phyloP scores from a whole-genome alignment of 2,888 invertebrate species.

The Caenorhabditis sulstoni region DNA sequence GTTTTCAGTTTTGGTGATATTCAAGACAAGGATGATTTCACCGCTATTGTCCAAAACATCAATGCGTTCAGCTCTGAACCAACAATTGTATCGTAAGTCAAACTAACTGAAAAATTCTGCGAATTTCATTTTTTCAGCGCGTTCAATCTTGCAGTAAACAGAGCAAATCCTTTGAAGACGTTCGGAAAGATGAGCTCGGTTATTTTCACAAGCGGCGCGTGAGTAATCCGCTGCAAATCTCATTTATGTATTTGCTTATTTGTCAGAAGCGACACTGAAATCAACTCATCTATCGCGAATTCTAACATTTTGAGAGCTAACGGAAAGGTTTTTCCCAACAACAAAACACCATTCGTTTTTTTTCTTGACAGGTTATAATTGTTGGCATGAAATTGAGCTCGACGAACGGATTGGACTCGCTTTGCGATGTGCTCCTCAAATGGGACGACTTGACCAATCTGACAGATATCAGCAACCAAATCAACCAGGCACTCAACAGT shows the following conservation, averaged over 20 bases:
- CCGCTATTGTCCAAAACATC: slow-evolving; percentile 6
- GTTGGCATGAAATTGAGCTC: slow-evolving; percentile 25
- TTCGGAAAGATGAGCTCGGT: slow-evolving; percentile 44
- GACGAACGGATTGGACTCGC: neutral
- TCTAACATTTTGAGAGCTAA: slow-evolving; percentile 19
- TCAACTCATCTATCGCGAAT: neutral
- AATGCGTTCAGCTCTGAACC: slow-evolving; percentile 13
- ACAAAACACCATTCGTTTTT: neutral
- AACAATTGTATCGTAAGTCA: slow-evolving; percentile 35
- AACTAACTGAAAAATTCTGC: neutral
- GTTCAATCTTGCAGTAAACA: slow-evolving; percentile 26
- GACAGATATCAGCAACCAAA: slow-evolving; percentile 21
- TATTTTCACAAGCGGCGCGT: slow-evolving; percentile 54
- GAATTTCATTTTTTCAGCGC: slow-evolving; percentile 23
- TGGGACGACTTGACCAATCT: slow-evolving; percentile 30
- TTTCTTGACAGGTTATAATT: slow-evolving; percentile 33
- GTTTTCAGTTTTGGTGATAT: slow-evolving; percentile 46
- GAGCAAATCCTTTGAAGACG: slow-evolving; percentile 17
- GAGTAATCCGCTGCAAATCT: neutral
- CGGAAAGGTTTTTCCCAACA: slow-evolving; percentile 34
- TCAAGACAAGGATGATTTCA: slow-evolving; percentile 27
- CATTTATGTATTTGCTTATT: neutral
- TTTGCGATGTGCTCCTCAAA: slow-evolving; percentile 36
- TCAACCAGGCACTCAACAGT: slow-evolving; percentile 33
- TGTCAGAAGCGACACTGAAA: slow-evolving; percentile 36